Base-by-base conservation (phyloP, 2,113 vertebrate species). In the Solea solea region DNA sequence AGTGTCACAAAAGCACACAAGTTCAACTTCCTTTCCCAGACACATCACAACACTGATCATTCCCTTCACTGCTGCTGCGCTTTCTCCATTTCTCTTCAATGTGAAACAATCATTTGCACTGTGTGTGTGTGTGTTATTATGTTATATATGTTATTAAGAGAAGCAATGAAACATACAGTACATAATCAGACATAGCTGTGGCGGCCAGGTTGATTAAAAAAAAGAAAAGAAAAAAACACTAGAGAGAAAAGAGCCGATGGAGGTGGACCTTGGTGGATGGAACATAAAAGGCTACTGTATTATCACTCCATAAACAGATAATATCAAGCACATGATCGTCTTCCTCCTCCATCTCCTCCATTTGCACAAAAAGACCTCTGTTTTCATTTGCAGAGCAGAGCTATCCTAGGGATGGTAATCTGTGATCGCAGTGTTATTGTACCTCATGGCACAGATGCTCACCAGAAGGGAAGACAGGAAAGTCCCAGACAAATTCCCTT, bases 271-370 rank as follows among this genome's bases (percentile, higher is more conserved):
- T 76, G 80, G 58, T 82, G 69, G 83, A 70, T 61, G 61, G 80
- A 86, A 79, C 79, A 90, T 10, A 90, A 80, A 84, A 44, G 58
- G 55, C 82, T 76, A 82, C 78, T 91, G 90, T 90, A 74, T 70
- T 68, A 46, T 70, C 25, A 45, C 74, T 86, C 83, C 81, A 86
- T 82, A 81, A 81, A 85, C 73, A 82, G 86, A 90, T 89, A 81
- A 83, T 82, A 87, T 88, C 75, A 42, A 85, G 84, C 89, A 91
- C 89, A 92, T 91, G 90, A 92, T 88, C n/a, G 0, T 6, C 84
- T 72, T 48, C 57, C 51, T 73, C 62, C 57, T 64, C 70, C 40
- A 1, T 61, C 51, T 73, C 62, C 57, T 64, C 70, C 40, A 1
- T 61, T 54, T 60, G 64, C 62, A 91, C 89, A 92, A 89, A 82